Evolutionary conservation across 2,113 vertebrate genomes (phyloP).

Genomic region (Cromileptes altivelis): DNA sequence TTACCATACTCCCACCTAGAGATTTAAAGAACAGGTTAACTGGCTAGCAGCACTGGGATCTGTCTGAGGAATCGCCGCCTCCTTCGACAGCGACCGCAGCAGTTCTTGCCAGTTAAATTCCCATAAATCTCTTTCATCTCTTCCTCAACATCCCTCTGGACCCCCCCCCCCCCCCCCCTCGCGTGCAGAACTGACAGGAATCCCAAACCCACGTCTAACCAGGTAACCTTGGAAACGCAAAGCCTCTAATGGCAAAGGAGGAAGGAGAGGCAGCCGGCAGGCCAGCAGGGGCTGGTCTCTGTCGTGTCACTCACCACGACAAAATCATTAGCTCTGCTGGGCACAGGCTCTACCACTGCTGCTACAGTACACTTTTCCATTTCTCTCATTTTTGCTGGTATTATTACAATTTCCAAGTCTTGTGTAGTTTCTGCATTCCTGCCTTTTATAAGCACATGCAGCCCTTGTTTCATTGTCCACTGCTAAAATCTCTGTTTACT

Average conservation of each 20-base stretch:
- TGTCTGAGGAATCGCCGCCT: conserved; percentile 33
- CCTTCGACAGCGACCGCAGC: conserved; percentile 16
- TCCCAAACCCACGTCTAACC: conserved; percentile 59
- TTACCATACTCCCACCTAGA: conserved; percentile 53
- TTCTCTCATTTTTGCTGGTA: conserved; percentile 13
- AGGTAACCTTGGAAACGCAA: conserved; percentile 70
- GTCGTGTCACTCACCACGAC: conserved; percentile 40
- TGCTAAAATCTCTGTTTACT: conserved; percentile 11
- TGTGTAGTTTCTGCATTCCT: background rate
- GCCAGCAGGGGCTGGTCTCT: conserved; percentile 55
- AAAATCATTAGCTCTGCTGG: conserved; percentile 61
- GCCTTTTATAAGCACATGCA: conserved; percentile 8
- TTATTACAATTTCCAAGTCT: conserved; percentile 5
- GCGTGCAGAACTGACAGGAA: conserved; percentile 43
- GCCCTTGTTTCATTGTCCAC: background rate
- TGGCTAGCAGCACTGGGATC: conserved; percentile 32
- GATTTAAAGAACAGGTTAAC: conserved; percentile 62
- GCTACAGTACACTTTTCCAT: conserved; percentile 27
- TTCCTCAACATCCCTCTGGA: conserved; percentile 23
- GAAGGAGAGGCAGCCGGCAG: conserved; percentile 26
- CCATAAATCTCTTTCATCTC: conserved; percentile 50
- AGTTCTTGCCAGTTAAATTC: conserved; percentile 55
- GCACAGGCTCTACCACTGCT: conserved; percentile 14
- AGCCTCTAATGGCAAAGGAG: conserved; percentile 47
- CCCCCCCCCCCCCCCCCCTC: background rate